These are phyloP conservation scores for Elgaria multicarinata DNA, from an alignment of 2,113 vertebrate species.

Conservation along the genomic window DNA sequence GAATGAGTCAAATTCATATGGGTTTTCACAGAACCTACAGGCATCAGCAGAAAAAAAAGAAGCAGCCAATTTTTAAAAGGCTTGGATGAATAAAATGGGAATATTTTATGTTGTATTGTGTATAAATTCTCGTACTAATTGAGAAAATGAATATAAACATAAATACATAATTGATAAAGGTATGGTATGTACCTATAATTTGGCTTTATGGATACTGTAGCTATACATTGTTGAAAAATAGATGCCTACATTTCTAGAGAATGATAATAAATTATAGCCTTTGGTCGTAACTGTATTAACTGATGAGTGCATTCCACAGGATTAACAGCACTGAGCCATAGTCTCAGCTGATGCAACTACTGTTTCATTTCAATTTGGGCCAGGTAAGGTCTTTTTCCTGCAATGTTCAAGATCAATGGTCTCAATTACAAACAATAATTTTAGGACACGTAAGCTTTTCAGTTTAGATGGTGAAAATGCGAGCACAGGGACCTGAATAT, in stretches of 20 bases:
- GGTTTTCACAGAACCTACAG: not conserved
- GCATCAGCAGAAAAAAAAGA: no score
- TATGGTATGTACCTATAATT: not conserved
- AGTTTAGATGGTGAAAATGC: not conserved
- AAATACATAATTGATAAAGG: not conserved
- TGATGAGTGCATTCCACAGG: not conserved
- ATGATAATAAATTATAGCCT: not conserved
- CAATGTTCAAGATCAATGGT: not conserved
- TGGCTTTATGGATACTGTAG: not conserved
- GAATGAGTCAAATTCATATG: not conserved
- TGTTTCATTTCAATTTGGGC: not conserved
- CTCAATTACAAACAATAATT: not conserved
- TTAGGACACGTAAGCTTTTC: not conserved
- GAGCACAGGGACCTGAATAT: not conserved
- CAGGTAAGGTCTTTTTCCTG: not conserved
- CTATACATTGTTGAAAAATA: not conserved
- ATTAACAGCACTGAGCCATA: not conserved
- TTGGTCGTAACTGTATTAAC: not conserved
- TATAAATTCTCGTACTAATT: not conserved
- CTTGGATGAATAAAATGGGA: not conserved
- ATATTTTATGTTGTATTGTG: not conserved
- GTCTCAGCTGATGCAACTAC: not conserved
- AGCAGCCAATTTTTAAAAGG: not conserved
- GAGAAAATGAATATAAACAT: not conserved
- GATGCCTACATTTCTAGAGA: not conserved